Percentiles rank a stretch among this genome's conserved stretches.
These are phyloP conservation scores for Brachionus manjavacas DNA, from an alignment of 1,140 invertebrate species.

Conservation along the genomic window DNA sequence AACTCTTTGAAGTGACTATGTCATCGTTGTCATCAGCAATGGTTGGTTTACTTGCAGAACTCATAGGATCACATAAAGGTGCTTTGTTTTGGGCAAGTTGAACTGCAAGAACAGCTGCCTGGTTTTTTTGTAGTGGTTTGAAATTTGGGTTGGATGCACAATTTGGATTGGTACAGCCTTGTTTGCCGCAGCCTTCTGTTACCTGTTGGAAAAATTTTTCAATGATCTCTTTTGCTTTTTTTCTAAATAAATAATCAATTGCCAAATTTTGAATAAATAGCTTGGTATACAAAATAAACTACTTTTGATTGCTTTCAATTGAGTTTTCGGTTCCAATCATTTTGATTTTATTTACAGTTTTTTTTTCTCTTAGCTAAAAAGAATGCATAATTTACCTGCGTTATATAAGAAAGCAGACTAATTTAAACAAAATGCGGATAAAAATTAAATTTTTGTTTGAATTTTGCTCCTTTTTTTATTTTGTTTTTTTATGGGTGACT, in stretches of 20 bases:
- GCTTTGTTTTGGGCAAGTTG: conserved; percentile 78
- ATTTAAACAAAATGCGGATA: neutral
- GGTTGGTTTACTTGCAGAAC: conserved; percentile 57
- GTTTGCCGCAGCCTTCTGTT: conserved; percentile 80
- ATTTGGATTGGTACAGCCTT: conserved; percentile 72
- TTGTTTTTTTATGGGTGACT: neutral
- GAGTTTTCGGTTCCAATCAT: conserved; percentile 22
- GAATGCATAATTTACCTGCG: neutral
- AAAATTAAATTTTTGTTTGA: neutral
- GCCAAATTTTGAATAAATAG: neutral
- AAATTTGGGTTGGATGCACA: conserved; percentile 72
- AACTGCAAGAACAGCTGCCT: conserved; percentile 78
- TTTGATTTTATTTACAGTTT: neutral
- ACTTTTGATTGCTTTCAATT: neutral
- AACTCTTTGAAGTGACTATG: conserved; percentile 34
- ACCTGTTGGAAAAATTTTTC: conserved; percentile 87
- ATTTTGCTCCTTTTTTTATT: neutral
- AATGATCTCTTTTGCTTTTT: conserved; percentile 71
- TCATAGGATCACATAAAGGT: conserved; percentile 74
- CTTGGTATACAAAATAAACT: neutral
- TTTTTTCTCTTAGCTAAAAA: neutral
- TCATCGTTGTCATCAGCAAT: conserved; percentile 43
- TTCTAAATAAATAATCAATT: neutral
- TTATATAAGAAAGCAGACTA: neutral
- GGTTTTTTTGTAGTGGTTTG: conserved; percentile 61